These are phyloP conservation scores for Cebus imitator DNA, from an alignment of 2,113 vertebrate species.

Conservation along the genomic window DNA sequence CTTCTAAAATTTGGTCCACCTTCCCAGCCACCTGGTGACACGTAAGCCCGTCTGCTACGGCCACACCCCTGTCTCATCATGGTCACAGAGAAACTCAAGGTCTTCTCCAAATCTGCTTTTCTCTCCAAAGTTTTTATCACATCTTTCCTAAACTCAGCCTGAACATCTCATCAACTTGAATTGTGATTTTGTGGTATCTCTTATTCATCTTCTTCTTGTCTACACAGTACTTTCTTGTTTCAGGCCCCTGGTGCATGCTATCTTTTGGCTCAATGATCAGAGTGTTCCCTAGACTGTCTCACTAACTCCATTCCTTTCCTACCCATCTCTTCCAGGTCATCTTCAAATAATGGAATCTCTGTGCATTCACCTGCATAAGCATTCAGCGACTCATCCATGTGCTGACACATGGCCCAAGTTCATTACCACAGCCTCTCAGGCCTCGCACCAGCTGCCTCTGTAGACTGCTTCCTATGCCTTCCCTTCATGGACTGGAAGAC, in stretches of 20 bases:
- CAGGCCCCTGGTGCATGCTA: no score
- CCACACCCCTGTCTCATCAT: rapidly evolving
- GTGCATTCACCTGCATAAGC: background rate
- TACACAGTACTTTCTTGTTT: no score
- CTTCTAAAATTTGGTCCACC: background rate
- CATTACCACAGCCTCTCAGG: rapidly evolving
- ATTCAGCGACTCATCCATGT: no score
- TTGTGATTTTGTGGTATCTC: background rate
- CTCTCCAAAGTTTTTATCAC: background rate
- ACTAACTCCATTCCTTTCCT: no score
- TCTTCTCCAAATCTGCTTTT: background rate
- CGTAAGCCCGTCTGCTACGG: rapidly evolving
- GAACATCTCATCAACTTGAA: background rate
- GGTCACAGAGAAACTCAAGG: background rate
- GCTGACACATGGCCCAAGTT: background rate
- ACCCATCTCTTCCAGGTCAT: background rate
- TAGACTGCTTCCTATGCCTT: background rate
- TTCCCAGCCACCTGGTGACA: background rate
- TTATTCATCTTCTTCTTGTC: background rate
- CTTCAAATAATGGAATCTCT: background rate
- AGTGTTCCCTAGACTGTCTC: background rate
- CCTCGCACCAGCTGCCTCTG: background rate
- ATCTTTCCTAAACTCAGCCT: background rate
- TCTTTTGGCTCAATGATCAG: background rate
- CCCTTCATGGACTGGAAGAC: background rate